A percentile compares a stretch with the other conserved stretches of the same genome.
phyloP scores from a whole-genome alignment of 2,888 invertebrate species.

The Nowickia ferox region DNA sequence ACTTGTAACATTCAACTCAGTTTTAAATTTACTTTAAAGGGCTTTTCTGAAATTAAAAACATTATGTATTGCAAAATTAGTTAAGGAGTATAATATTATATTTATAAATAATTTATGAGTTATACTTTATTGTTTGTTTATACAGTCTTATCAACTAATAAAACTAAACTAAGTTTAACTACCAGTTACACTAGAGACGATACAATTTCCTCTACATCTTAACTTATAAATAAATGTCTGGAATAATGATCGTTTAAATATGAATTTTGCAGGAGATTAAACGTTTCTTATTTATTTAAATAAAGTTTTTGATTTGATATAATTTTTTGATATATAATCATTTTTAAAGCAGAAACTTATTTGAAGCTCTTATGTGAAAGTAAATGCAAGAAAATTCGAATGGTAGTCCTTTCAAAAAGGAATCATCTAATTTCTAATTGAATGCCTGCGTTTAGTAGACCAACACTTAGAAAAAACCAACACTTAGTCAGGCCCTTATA shows the following conservation, averaged over 20 bases:
- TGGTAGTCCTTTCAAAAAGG: no score
- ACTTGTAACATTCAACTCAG: no score
- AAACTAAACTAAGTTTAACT: slow-evolving; percentile 69
- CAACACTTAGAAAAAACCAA: no score
- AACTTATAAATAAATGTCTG: slow-evolving; percentile 28
- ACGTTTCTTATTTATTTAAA: neutral
- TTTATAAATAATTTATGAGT: slow-evolving; percentile 1
- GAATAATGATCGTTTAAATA: slow-evolving; percentile 28
- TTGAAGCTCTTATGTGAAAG: neutral
- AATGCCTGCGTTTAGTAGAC: no score
- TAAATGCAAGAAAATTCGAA: no score
- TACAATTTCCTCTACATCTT: slow-evolving; percentile 42
- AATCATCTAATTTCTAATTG: no score
- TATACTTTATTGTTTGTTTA: slow-evolving; percentile 64
- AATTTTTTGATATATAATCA: neutral
- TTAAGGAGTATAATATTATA: neutral
- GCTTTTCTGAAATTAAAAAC: neutral
- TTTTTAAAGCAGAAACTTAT: neutral
- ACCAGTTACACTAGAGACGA: slow-evolving; percentile 66
- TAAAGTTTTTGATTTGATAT: neutral
- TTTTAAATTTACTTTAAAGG: no score
- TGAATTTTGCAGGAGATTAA: slow-evolving; percentile 3
- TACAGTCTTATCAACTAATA: slow-evolving; percentile 70
- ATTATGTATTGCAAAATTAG: neutral
- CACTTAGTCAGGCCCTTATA: no score